Evolutionary conservation across 1,140 invertebrate species (phyloP).

Genomic region (Streblospio benedicti): DNA sequence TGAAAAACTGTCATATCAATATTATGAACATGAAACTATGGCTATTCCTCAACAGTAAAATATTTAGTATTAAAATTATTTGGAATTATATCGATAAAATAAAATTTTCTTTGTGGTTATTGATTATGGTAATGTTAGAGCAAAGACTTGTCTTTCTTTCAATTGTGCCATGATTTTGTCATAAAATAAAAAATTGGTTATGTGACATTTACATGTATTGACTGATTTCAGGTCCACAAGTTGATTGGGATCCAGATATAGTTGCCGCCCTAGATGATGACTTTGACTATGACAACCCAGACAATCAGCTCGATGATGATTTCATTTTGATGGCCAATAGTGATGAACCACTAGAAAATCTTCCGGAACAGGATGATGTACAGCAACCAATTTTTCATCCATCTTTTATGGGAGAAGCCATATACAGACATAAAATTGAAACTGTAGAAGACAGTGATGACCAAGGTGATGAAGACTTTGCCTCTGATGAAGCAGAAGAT

Average conservation of each 20-base stretch:
- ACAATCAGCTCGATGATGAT: conserved; percentile 81
- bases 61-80: too few relatives aligned
- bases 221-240: conserved; percentile 60
- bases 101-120: too few relatives aligned
- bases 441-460: conserved; percentile 9
- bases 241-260: conserved; percentile 85
- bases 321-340: conserved; percentile 67
- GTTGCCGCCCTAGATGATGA: conserved; percentile 88
- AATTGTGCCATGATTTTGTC: too few relatives aligned
- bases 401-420: not conserved
- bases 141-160: not conserved
- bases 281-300: conserved; percentile 72
- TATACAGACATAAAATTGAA: not conserved
- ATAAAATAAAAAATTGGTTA: not conserved
- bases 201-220: not conserved
- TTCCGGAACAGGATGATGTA: conserved; percentile 38
- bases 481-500: conserved; percentile 23
- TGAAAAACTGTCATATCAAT: too few relatives aligned
- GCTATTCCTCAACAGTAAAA: too few relatives aligned
- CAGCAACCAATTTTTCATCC: conserved; percentile 35
- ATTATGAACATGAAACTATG: too few relatives aligned
- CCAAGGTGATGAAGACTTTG: conserved; percentile 25
- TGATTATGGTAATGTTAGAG: too few relatives aligned
- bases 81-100: too few relatives aligned
- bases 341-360: conserved; percentile 1